Conservation (phyloP, 2,797 vertebrate species). For the Cossypha niveicapilla region DNA sequence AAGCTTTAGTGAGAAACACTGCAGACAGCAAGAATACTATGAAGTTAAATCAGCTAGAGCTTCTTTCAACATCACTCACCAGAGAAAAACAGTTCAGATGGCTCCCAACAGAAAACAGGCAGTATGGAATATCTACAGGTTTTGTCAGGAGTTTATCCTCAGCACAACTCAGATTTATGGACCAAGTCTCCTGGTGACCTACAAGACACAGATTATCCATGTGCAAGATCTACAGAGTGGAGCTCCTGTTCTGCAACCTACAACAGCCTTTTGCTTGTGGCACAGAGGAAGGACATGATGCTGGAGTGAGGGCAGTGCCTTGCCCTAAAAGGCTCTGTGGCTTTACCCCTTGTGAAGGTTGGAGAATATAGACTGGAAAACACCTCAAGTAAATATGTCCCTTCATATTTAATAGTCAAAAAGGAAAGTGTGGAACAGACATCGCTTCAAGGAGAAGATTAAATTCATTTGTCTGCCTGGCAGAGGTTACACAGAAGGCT, state of each 20-base stretch:
- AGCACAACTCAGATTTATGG: not conserved
- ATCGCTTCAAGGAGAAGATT: not conserved
- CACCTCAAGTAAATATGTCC: not conserved
- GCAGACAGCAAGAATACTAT: not conserved
- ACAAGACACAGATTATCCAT: not conserved
- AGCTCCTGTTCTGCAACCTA: not conserved
- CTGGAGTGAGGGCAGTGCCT: not conserved
- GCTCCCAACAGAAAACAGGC: not conserved
- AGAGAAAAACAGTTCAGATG: not conserved
- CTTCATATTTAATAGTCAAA: slow-evolving; percentile 3
- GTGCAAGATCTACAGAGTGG: accelerated
- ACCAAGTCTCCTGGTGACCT: not conserved
- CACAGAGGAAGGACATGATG: not conserved
- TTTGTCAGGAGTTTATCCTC: not conserved
- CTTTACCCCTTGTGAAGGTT: not conserved
- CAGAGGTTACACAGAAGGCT: not conserved
- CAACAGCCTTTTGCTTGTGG: not conserved
- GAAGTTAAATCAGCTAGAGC: not conserved
- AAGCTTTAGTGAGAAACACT: not conserved
- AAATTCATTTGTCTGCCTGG: not conserved
- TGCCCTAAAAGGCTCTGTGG: not conserved
- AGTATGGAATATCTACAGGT: not conserved
- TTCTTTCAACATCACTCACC: not conserved
- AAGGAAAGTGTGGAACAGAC: not conserved
- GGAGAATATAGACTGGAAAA: not conserved